Base-by-base conservation (phyloP, 2,888 invertebrate genomes). In the Noctua pronuba region DNA sequence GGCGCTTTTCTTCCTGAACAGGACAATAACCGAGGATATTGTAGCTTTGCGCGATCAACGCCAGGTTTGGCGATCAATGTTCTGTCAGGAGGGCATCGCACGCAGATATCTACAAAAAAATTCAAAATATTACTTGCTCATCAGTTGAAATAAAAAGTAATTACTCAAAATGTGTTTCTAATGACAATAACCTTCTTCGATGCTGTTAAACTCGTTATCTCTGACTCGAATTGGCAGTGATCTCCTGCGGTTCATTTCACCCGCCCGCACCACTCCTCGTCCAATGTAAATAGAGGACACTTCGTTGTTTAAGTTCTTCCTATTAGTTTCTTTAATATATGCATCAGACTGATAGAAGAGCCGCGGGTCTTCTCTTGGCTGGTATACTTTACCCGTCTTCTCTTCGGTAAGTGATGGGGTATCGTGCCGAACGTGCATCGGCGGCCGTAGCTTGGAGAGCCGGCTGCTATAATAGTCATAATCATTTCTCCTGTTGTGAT, bases 271-370 rank as follows among this genome's bases (percentile, higher is more conserved):
- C 3, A 94, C 94, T 73, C 94, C 94, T 81, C 90, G 90, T 24
- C 94, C 96, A 38, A 95, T 94, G 84, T 94, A 96, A 74, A 95
- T 87, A 4, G 89, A 91, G 0, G 94, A 89, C 7, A 96, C 93
- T 85, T 95, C 95, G 73, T 92, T 90, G 79, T 93, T 93, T 86
- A 94, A 74, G 84, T 93, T 93, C 86, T 94, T 92, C 90, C 89
- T 85, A 92, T 90, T 88, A 94, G 89, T 86, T 92, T 96, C 93
- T 92, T 95, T 90, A 94, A 94, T 91, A 92, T 96, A 96, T 84
- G 94, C 88, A 90, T 94, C 94, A 94, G 96, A 96, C 82, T 94
- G 95, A 88, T 96, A 96, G 92, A 94, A 96, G 83, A 95, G 91
- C 58, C 94, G 92, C 8, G 96, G 96, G 91, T 96, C 95, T 93